Evolutionary conservation across 2,113 vertebrate species (phyloP), one percentile per base, ranked within the genome.

Genomic region (Ardeotis arabs): DNA sequence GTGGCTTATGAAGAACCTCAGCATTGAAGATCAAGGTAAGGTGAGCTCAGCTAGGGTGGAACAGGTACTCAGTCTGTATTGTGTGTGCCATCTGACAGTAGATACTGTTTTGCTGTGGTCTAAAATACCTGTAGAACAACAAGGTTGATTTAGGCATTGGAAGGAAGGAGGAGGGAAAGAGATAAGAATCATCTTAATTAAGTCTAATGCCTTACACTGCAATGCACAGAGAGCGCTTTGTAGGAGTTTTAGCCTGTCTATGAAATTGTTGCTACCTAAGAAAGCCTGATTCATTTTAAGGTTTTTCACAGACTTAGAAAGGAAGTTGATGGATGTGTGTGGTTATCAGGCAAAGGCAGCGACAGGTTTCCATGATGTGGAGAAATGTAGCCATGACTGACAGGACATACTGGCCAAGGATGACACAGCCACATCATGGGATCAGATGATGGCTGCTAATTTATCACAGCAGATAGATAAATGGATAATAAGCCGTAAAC

Each of bases 1-100:
- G 97, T 99, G 99, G 99, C 98, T 99, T 93, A 98, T 99, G 98
- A 99, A 99, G 98, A 99, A 99, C 91, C 99, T 99, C 89, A 98
- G 47, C 91, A 98, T 99, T 78, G 99, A 99, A 75, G 99, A 99
- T 96, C 98, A 98, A 99, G 99, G 99, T 99, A 99, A 95, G 87
- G 17, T 88, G 67, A 83, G 37, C 19, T 52, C 6, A 53, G 25
- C 22, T 84, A 50, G 59, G 78, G 19, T 78, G 37, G 58, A 70
- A 18, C 23, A 76, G 22, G 20, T 63, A 19, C 25, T 86, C 29
- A 7, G 5, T 58, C 33, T 87, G 12, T 74, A 17, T 6, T 55
- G 15, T 68, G 19, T 60, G 13, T 64, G 39, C 35, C 13, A 13
- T 92, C 64, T 62, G 44, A 75, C 35, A 78, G 22, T 25, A 82